phyloP scores from a whole-genome alignment of 2,888 invertebrate species.

The Xestoiulus laeticollis region DNA sequence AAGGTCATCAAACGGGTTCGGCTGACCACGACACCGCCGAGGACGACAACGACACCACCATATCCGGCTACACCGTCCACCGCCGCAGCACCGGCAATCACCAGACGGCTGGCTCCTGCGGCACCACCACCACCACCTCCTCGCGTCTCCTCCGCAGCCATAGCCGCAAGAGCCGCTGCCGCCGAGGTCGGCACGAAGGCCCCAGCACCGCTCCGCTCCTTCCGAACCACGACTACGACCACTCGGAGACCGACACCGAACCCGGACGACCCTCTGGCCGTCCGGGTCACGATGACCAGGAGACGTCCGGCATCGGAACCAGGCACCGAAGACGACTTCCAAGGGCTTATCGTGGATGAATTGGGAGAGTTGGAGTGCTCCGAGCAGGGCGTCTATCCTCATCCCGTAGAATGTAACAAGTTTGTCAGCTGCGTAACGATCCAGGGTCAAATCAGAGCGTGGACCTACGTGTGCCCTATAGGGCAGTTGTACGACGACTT shows the following conservation, averaged over 20 bases:
- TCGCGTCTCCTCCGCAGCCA: background rate
- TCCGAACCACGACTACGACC: slow-evolving; percentile 52
- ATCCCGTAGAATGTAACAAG: slow-evolving; percentile 88
- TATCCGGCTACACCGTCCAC: background rate
- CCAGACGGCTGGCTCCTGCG: background rate
- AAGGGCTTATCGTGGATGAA: slow-evolving; percentile 66
- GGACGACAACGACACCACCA: background rate
- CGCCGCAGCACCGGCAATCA: background rate
- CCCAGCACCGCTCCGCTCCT: slow-evolving; percentile 67
- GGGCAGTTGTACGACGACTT: slow-evolving; percentile 88
- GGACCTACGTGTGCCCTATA: slow-evolving; percentile 89
- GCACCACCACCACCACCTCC: background rate
- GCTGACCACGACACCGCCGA: background rate
- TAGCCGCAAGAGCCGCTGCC: slow-evolving; percentile 65
- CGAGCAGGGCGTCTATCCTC: slow-evolving; percentile 90
- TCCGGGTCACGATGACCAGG: background rate
- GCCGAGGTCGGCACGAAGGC: slow-evolving; percentile 67
- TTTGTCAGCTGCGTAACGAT: slow-evolving; percentile 89
- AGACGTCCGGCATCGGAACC: background rate
- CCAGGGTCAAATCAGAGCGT: slow-evolving; percentile 77
- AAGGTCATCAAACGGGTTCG: background rate
- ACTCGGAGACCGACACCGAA: slow-evolving; percentile 54
- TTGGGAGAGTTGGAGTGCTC: slow-evolving; percentile 82
- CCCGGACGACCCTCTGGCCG: slow-evolving; percentile 55
- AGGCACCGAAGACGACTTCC: slow-evolving; percentile 34